phyloP scores from a whole-genome alignment of 2,888 invertebrate species.

The Acanthosepion pharaonis region DNA sequence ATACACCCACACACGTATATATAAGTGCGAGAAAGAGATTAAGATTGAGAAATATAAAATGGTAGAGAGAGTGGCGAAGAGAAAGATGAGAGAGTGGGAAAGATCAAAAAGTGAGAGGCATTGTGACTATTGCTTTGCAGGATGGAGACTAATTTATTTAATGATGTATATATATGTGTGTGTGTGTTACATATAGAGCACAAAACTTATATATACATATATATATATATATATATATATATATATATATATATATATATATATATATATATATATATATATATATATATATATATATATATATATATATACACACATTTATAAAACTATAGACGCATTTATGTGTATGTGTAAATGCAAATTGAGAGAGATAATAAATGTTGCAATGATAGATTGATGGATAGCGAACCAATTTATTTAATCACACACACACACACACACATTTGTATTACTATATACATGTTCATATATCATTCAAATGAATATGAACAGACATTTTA shows the following conservation, averaged over 20 bases:
- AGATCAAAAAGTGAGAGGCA: no score
- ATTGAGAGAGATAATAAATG: not conserved
- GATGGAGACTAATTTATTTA: not conserved
- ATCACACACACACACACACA: not conserved
- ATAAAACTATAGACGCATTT: not conserved
- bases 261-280: no score
- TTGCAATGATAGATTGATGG: not conserved
- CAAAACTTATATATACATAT: no score
- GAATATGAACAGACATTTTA: no score
- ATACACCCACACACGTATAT: not conserved
- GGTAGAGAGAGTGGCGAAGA: no score
- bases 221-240: no score
- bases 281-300: no score
- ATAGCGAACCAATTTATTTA: not conserved
- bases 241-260: no score
- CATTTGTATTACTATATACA: not conserved
- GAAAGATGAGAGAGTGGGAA: not conserved
- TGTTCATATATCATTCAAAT: not conserved
- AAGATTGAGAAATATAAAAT: no score
- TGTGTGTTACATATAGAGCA: not conserved
- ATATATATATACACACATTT: no score
- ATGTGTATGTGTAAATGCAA: not conserved
- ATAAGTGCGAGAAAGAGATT: not conserved
- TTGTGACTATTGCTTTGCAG: not conserved
- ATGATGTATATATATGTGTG: not conserved